Evolutionary conservation across 2,888 invertebrate genomes (phyloP).

Genomic region (Imbricaverruca yamaguchii): DNA sequence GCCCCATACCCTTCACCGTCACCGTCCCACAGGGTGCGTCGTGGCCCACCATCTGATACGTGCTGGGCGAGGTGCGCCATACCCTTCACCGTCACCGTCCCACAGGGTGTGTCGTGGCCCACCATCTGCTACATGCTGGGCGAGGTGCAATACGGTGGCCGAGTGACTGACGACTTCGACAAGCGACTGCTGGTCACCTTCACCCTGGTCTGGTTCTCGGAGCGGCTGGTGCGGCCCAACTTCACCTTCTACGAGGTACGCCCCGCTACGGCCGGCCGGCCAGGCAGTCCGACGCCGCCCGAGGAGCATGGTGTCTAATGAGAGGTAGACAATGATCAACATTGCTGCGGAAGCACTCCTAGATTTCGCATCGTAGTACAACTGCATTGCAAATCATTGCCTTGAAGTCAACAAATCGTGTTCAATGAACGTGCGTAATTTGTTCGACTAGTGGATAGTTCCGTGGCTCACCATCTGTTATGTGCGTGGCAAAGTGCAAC

Average conservation of each 20-base stretch:
- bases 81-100: constrained; percentile 9
- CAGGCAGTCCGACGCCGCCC: too few species aligned
- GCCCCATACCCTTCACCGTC: constrained; percentile 34
- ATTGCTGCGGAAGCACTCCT: too few species aligned
- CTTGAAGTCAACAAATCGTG: too few species aligned
- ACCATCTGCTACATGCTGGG: constrained; percentile 97
- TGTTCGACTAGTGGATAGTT: too few species aligned
- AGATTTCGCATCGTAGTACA: too few species aligned
- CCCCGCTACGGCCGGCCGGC: too few species aligned
- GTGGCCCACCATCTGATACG: constrained; percentile 94
- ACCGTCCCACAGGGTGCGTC: constrained; percentile 62
- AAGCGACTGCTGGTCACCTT: constrained; percentile 87
- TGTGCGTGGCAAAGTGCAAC: too few species aligned
- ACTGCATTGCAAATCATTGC: too few species aligned
- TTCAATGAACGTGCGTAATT: too few species aligned
- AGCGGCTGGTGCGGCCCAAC: constrained; percentile 70
- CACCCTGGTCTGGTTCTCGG: constrained; percentile 87
- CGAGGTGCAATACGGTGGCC: constrained; percentile 74
- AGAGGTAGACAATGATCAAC: too few species aligned
- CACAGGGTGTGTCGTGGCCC: constrained; percentile 84
- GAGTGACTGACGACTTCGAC: constrained; percentile 96
- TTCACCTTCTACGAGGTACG: constrained; percentile 49
- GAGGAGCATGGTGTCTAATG: too few species aligned
- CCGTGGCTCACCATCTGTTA: too few species aligned
- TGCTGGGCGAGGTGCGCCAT: constrained; percentile 74